These are phyloP conservation scores for Cheilosia grossa DNA, from an alignment of 2,888 invertebrate species.

Conservation along the genomic window DNA sequence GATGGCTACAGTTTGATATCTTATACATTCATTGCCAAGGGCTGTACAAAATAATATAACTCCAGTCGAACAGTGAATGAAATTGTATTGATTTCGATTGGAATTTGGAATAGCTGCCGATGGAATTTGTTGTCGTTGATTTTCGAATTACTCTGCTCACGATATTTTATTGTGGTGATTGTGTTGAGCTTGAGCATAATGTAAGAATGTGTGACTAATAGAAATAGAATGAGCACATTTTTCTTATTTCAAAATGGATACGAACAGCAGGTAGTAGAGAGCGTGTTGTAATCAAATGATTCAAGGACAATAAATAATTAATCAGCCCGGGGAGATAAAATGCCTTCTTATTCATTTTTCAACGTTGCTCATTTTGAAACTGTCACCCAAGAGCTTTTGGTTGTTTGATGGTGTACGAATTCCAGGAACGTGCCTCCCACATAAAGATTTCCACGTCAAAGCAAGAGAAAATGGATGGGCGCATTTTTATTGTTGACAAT, in stretches of 20 bases:
- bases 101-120: conserved; percentile 10
- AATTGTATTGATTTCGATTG: conserved; percentile 34
- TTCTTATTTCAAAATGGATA: not conserved
- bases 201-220: conserved; percentile 7
- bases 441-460: too few relatives aligned
- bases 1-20: not conserved
- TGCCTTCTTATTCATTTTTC: too few relatives aligned
- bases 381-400: too few relatives aligned
- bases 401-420: too few relatives aligned
- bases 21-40: not conserved
- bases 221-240: conserved; percentile 12
- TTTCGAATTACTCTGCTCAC: conserved; percentile 8
- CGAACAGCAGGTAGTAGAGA: not conserved
- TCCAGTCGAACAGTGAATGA: conserved; percentile 21
- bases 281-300: not conserved
- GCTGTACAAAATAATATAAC: conserved; percentile 1
- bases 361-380: too few relatives aligned
- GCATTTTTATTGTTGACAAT: too few relatives aligned
- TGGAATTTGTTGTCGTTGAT: conserved; percentile 35
- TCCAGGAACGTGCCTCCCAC: too few relatives aligned
- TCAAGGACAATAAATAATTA: conserved; percentile 1
- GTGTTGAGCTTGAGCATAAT: conserved; percentile 1
- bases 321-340: too few relatives aligned
- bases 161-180: conserved; percentile 1
- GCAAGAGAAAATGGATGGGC: too few relatives aligned